Evolutionary conservation across 2,113 vertebrate genomes (phyloP).

Genomic region (Neopipo cinnamomea): DNA sequence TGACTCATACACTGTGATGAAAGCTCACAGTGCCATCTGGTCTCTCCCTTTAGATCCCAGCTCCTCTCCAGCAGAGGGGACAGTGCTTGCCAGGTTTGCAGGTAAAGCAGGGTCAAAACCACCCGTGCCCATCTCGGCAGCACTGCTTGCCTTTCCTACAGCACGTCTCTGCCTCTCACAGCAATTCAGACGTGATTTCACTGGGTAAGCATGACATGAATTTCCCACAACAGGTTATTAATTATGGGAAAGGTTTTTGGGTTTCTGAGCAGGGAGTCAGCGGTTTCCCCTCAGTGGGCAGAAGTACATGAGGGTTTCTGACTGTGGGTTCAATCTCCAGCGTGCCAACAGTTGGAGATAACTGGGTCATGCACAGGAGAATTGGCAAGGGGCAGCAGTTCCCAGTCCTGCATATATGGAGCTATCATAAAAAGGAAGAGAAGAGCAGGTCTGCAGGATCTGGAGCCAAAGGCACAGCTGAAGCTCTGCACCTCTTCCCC

Average conservation of each 20-base stretch:
- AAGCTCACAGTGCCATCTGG: conserved; percentile 5
- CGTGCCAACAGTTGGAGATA: background rate
- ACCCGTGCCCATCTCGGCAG: background rate
- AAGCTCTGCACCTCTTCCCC: background rate
- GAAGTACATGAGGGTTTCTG: background rate
- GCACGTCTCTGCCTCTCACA: background rate
- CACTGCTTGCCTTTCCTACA: accelerated
- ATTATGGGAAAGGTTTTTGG: background rate
- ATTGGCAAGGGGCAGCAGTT: background rate
- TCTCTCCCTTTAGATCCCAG: background rate
- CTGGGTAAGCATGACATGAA: background rate
- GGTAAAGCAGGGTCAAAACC: background rate
- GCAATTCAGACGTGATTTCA: background rate
- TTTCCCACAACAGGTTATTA: background rate
- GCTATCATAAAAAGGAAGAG: background rate
- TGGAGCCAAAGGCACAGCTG: background rate
- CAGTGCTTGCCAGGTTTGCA: background rate
- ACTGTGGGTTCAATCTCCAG: background rate
- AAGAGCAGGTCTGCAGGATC: background rate
- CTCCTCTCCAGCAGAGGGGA: background rate
- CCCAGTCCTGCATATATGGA: background rate
- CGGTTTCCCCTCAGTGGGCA: background rate
- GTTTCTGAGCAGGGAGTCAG: background rate
- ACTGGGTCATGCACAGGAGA: background rate
- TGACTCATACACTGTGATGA: background rate